Evolutionary conservation across 2,888 invertebrate genomes (phyloP).

Genomic region (Zaprionus obscuricornis): DNA sequence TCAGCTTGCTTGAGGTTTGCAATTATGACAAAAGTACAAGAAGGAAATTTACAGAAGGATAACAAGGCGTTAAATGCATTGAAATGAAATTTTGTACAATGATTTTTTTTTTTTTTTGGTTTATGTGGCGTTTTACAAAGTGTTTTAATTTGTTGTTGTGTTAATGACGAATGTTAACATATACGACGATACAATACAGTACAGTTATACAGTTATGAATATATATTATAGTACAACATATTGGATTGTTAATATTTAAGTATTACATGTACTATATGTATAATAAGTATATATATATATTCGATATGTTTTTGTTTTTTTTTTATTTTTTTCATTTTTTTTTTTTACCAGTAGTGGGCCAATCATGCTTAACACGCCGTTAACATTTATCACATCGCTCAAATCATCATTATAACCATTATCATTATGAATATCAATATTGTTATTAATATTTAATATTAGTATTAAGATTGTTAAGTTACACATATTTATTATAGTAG

Average conservation of each 20-base stretch:
- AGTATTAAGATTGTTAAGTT: slow-evolving; percentile 16
- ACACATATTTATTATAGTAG: slow-evolving; percentile 20
- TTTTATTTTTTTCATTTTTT: slow-evolving; percentile 30
- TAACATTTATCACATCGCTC: slow-evolving; percentile 75
- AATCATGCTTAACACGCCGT: slow-evolving; percentile 82
- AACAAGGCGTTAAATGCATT: slow-evolving; percentile 25
- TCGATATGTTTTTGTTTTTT: slow-evolving; percentile 55
- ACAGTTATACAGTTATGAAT: slow-evolving; percentile 31
- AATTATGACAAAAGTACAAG: background rate
- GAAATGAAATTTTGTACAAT: slow-evolving; percentile 55
- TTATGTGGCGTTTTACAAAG: slow-evolving; percentile 27
- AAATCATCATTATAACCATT: slow-evolving; percentile 64
- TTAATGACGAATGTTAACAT: slow-evolving; percentile 36
- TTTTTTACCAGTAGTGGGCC: slow-evolving; percentile 83
- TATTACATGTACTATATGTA: slow-evolving; percentile 37
- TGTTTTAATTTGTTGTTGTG: too few species aligned
- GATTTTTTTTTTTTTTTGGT: slow-evolving; percentile 14
- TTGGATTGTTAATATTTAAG: slow-evolving; percentile 36
- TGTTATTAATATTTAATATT: slow-evolving; percentile 18
- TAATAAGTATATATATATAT: slow-evolving; percentile 19
- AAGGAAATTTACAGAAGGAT: slow-evolving; percentile 12
- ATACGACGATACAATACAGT: too few species aligned
- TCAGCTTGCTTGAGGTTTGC: slow-evolving; percentile 14
- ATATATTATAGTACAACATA: too few species aligned
- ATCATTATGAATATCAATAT: slow-evolving; percentile 20